Evolutionary conservation across 2,888 invertebrate species (phyloP).

Genomic region (Gibbula magus): DNA sequence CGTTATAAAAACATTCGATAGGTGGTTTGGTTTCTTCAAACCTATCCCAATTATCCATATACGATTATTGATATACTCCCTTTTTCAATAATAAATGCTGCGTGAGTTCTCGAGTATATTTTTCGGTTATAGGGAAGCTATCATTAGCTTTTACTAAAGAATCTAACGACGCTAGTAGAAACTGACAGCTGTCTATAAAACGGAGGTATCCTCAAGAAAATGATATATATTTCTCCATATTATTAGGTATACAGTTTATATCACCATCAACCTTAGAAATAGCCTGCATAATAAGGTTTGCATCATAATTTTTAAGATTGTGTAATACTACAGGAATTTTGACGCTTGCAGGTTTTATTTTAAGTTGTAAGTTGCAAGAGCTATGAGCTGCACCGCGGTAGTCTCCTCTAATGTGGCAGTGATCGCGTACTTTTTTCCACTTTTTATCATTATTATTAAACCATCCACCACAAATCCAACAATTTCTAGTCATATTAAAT

Average conservation of each 20-base stretch:
- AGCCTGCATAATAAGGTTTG: neutral
- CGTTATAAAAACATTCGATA: neutral
- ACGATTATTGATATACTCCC: neutral
- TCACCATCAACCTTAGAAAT: neutral
- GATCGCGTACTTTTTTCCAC: too few species aligned
- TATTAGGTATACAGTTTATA: neutral
- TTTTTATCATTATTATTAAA: too few species aligned
- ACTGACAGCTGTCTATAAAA: too few species aligned
- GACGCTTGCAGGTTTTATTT: too few species aligned
- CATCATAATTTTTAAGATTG: neutral
- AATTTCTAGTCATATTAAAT: too few species aligned
- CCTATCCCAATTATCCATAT: too few species aligned
- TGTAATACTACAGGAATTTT: neutral
- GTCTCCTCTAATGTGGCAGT: too few species aligned
- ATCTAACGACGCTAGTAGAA: neutral
- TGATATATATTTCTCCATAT: neutral
- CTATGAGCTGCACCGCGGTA: too few species aligned
- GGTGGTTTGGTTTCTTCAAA: too few species aligned
- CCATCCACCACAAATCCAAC: too few species aligned
- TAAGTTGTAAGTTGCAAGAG: too few species aligned
- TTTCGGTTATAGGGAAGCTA: neutral
- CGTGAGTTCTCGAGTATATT: neutral
- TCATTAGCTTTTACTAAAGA: neutral
- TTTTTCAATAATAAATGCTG: neutral
- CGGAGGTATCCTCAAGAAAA: neutral